These are phyloP conservation scores for Sarotherodon lohbergeri DNA, from an alignment of 2,113 vertebrate species.

Conservation along the genomic window DNA sequence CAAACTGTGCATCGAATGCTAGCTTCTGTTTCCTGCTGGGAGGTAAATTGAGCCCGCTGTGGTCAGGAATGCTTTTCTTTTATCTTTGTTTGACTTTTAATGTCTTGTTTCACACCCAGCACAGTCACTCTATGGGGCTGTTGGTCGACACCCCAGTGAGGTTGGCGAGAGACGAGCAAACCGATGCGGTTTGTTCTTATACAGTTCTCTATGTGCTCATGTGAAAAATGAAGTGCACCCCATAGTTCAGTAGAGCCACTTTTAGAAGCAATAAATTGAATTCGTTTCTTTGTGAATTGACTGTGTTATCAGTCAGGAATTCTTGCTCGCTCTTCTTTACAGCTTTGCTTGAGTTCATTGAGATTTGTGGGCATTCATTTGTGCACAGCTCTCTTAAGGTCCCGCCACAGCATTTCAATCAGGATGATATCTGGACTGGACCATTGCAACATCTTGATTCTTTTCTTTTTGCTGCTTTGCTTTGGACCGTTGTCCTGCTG, in stretches of 20 bases:
- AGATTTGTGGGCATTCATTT: neutral
- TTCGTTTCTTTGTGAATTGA: neutral
- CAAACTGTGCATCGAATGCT: neutral
- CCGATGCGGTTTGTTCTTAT: neutral
- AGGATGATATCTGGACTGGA: neutral
- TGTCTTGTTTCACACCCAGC: neutral
- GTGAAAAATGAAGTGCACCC: neutral
- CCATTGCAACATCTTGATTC: neutral
- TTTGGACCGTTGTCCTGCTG: accelerated
- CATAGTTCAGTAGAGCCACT: neutral
- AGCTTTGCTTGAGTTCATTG: neutral
- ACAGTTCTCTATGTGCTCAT: neutral
- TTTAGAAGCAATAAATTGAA: neutral
- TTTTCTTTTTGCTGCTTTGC: neutral
- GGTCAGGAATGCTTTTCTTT: neutral
- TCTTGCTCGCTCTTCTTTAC: neutral
- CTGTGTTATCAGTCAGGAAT: neutral
- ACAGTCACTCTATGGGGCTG: neutral
- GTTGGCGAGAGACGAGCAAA: neutral
- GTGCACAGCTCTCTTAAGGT: neutral
- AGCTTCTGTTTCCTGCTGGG: neutral
- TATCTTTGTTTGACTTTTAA: neutral
- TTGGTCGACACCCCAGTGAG: neutral
- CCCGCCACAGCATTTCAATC: neutral
- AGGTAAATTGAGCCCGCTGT: neutral